These are phyloP conservation scores for Paraplagusia blochii DNA, from an alignment of 2,113 vertebrate species.

Conservation along the genomic window DNA sequence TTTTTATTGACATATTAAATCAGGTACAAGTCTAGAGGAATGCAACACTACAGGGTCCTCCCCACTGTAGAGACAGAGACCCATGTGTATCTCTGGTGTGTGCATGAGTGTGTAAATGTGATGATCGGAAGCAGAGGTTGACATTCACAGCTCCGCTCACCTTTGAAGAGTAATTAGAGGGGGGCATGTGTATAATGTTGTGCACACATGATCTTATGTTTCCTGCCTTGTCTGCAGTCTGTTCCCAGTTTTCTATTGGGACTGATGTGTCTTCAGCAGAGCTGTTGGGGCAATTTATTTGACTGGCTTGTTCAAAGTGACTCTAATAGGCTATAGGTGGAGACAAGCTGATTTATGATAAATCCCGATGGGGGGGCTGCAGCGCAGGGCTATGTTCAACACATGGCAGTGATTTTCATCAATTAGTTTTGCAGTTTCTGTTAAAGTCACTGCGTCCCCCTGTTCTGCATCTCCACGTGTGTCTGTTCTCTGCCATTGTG, in stretches of 20 bases:
- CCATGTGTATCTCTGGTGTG: background rate
- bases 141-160: conserved; percentile 33
- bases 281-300: conserved; percentile 40
- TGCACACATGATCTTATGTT: conserved; percentile 34
- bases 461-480: background rate
- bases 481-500: background rate
- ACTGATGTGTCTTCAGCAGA: conserved; percentile 38
- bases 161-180: conserved; percentile 41
- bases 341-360: conserved; percentile 53
- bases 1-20: too few species aligned
- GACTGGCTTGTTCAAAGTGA: conserved; percentile 27
- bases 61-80: background rate
- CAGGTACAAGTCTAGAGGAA: background rate
- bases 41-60: background rate
- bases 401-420: conserved; percentile 53
- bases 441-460: background rate
- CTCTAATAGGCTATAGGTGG: conserved; percentile 17
- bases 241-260: conserved; percentile 43
- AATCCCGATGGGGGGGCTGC: conserved; percentile 26
- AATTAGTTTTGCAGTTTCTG: conserved; percentile 28
- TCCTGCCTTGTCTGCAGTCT: conserved; percentile 14
- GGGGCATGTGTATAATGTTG: conserved; percentile 41
- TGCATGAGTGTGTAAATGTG: background rate
- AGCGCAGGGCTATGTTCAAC: conserved; percentile 25
- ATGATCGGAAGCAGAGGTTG: conserved; percentile 13